A percentile compares a stretch with the other conserved stretches of the same genome.
Evolutionary conservation across 2,888 invertebrate genomes (phyloP).

Genomic region (Siphonodentalium dalli): DNA sequence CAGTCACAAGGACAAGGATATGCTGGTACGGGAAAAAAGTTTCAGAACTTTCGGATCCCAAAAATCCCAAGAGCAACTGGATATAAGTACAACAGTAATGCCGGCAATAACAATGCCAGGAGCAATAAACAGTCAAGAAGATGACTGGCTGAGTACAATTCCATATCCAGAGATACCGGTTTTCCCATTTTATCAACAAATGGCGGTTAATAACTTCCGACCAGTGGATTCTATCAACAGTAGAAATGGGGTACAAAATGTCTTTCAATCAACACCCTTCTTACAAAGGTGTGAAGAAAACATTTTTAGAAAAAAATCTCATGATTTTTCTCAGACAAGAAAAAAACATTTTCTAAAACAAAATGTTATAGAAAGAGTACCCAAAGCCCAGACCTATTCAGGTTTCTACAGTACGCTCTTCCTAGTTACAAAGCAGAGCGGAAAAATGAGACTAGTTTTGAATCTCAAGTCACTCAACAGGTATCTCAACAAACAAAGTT

Average conservation of each 20-base stretch:
- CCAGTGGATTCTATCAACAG: conserved; percentile 15
- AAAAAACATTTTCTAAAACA: conserved; percentile 16
- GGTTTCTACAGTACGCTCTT: conserved; percentile 28
- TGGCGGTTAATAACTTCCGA: conserved; percentile 20
- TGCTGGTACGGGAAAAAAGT: too few species aligned
- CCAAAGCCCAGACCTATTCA: conserved; percentile 3
- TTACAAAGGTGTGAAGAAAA: conserved; percentile 12
- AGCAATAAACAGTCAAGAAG: conserved; percentile 18
- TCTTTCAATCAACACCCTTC: conserved; percentile 8
- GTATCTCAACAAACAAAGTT: conserved; percentile 29
- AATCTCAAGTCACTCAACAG: conserved; percentile 26
- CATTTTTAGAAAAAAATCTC: neutral
- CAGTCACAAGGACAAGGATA: too few species aligned
- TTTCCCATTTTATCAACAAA: conserved; percentile 6
- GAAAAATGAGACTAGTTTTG: conserved; percentile 22
- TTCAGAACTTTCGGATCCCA: neutral
- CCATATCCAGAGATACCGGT: conserved; percentile 25
- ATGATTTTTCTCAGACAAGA: conserved; percentile 16
- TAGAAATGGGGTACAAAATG: conserved; percentile 13
- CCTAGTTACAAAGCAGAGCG: conserved; percentile 19
- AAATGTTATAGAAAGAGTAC: conserved; percentile 18
- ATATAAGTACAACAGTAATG: too few species aligned
- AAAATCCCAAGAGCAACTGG: neutral
- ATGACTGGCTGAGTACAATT: conserved; percentile 5
- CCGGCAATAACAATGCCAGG: neutral